These are phyloP conservation scores for Zeus faber DNA, from an alignment of 2,113 vertebrate genomes.

Conservation along the genomic window DNA sequence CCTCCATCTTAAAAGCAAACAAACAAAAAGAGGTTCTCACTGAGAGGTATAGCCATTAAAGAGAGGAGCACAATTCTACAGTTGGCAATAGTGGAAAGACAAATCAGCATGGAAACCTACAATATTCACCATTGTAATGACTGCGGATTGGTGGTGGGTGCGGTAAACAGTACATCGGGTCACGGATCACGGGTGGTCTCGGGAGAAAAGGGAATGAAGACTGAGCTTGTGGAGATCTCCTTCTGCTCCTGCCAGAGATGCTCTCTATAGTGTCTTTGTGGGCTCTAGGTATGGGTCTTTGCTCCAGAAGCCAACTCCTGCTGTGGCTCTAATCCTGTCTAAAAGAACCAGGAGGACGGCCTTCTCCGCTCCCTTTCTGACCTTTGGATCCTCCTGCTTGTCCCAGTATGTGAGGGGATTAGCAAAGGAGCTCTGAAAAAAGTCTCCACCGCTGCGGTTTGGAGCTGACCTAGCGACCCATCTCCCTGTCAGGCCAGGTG, in stretches of 20 bases:
- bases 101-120: constrained; percentile 1
- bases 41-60: constrained; percentile 13
- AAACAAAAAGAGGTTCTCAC: constrained; percentile 38
- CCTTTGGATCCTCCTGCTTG: constrained; percentile 47
- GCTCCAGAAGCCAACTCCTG: constrained; percentile 36
- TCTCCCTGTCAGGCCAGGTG: constrained; percentile 55
- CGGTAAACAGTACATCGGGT: constrained; percentile 10
- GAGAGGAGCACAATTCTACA: constrained; percentile 13
- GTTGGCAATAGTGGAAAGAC: constrained; percentile 2
- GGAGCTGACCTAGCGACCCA: constrained; percentile 56
- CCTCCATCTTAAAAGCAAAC: constrained; percentile 40
- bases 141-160: neutral
- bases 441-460: constrained; percentile 52
- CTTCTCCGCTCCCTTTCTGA: constrained; percentile 48
- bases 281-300: constrained; percentile 37
- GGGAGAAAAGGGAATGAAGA: constrained; percentile 16
- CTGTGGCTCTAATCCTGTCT: constrained; percentile 66
- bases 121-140: neutral
- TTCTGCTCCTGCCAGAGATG: constrained; percentile 19
- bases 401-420: constrained; percentile 63
- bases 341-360: constrained; percentile 61
- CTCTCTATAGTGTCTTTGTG: constrained; percentile 17
- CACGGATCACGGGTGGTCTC: constrained; percentile 37
- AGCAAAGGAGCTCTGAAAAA: constrained; percentile 48
- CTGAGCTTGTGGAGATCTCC: constrained; percentile 11